These are phyloP conservation scores for Tragopan temminckii DNA, from an alignment of 2,797 vertebrate genomes.

Conservation along the genomic window DNA sequence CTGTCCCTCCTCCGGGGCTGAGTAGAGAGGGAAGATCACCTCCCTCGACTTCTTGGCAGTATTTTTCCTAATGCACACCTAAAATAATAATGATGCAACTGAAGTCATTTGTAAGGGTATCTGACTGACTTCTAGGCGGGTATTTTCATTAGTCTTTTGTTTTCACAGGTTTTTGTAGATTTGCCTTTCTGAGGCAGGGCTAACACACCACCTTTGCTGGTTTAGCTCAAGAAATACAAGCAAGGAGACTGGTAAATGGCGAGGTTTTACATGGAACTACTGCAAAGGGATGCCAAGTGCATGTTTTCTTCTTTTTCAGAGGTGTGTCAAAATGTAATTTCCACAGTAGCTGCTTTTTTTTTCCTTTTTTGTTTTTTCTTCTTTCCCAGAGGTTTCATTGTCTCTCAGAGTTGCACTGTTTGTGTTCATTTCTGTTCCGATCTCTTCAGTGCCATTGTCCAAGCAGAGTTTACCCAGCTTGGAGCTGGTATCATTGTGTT, in stretches of 20 bases:
- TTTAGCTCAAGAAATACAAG: background rate
- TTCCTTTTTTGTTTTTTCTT: background rate
- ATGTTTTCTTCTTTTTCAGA: background rate
- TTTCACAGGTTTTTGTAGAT: background rate
- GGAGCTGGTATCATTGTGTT: conserved; percentile 35
- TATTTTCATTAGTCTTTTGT: background rate
- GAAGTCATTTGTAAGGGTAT: background rate
- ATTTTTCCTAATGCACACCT: background rate
- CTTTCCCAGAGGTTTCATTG: background rate
- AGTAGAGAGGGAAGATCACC: background rate
- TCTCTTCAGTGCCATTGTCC: background rate
- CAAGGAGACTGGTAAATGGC: background rate
- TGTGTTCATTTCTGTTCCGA: background rate
- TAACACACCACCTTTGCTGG: background rate
- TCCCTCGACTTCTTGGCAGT: background rate
- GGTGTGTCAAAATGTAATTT: background rate
- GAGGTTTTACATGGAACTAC: background rate
- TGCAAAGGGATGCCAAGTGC: background rate
- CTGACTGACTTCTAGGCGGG: background rate
- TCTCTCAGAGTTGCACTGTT: background rate
- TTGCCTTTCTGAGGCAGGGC: background rate
- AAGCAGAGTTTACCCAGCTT: background rate
- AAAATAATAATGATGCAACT: background rate
- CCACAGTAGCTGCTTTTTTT: background rate
- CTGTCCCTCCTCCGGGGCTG: background rate